A percentile compares a stretch with the other conserved stretches of the same genome.
Conservation (phyloP, 2,797 vertebrate species). For the Sebastes vulpes region DNA sequence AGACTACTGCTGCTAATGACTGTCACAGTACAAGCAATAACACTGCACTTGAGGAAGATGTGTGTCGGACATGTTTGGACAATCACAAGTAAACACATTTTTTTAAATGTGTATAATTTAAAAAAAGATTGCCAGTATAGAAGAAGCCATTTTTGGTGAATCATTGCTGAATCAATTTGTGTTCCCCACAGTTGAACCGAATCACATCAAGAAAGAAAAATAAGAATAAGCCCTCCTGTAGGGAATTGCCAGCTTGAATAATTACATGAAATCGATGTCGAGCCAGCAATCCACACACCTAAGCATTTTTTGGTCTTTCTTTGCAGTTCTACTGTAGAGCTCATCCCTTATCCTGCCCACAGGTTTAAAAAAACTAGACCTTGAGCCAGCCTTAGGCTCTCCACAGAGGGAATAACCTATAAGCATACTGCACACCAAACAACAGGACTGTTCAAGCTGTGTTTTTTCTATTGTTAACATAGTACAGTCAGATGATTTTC, state of each 20-base stretch:
- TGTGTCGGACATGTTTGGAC: neutral
- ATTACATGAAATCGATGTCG: slow-evolving; percentile 1
- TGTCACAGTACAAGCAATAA: neutral
- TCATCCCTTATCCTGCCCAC: slow-evolving; percentile 37
- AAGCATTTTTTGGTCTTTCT: slow-evolving; percentile 5
- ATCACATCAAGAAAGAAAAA: neutral
- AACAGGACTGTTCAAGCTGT: neutral
- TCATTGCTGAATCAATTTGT: neutral
- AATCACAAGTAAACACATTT: neutral
- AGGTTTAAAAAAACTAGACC: slow-evolving; percentile 26
- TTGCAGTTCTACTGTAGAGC: neutral
- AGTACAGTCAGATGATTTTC: neutral
- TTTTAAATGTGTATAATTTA: neutral
- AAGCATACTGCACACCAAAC: slow-evolving; percentile 11
- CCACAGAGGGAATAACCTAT: slow-evolving; percentile 7
- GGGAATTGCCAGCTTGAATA: slow-evolving; percentile 5
- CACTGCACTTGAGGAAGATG: neutral
- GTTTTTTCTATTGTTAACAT: neutral
- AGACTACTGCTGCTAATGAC: slow-evolving; percentile 1
- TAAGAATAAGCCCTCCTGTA: neutral
- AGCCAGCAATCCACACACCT: slow-evolving; percentile 16
- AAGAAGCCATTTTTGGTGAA: neutral
- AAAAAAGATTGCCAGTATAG: neutral
- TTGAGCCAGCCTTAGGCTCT: slow-evolving; percentile 28
- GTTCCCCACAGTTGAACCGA: neutral